Evolutionary conservation across 2,113 vertebrate genomes (phyloP), one percentile per base, ranked within the genome.

Genomic region (Hippopotamus amphibius): DNA sequence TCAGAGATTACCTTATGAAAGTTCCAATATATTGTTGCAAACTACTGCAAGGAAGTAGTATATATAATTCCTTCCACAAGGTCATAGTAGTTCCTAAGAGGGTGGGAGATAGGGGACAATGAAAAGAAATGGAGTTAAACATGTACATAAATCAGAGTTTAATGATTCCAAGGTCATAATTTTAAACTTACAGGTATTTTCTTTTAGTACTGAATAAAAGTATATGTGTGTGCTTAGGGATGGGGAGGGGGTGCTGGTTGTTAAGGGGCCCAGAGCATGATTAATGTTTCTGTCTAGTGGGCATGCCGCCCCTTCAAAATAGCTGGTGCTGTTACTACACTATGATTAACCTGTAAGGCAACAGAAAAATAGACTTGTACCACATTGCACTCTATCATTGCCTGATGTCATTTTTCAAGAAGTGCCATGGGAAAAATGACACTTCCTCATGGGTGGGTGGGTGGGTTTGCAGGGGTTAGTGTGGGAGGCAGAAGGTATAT

Each of bases 271-370:
- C 19, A n/a, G 12, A 41, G 15, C 37, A 93, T 98, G 97, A 97
- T 95, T 92, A 96, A 97, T 97, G 87, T 91, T 26, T 87, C 79
- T 97, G 92, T 89, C 92, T 80, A 79, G 79, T 92, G 89, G 68
- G 43, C 83, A 88, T 48, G 57, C 79, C 83, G 90, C 87, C 93
- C 81, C 80, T 97, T 96, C 92, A 96, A 83, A 96, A 96, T 69
- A 97, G 50, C 41, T 50, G 26, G 28, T 57, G n/a, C 89, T 95
- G 24, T 91, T 95, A 72, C 88, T 69, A 83, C 55, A 68, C 74
- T 71, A 92, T 97, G 97, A 97, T 98, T 98, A 97, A 97, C 93
- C 89, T 97, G 83, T 95, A 87, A 97, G 53, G 92, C 92, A 96
- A 90, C 79, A 96, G 89, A 97, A 97, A 97, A 96, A 97, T 90